These are phyloP conservation scores for Euura saliciscinereae DNA, from an alignment of 1,140 invertebrate genomes.

Conservation along the genomic window DNA sequence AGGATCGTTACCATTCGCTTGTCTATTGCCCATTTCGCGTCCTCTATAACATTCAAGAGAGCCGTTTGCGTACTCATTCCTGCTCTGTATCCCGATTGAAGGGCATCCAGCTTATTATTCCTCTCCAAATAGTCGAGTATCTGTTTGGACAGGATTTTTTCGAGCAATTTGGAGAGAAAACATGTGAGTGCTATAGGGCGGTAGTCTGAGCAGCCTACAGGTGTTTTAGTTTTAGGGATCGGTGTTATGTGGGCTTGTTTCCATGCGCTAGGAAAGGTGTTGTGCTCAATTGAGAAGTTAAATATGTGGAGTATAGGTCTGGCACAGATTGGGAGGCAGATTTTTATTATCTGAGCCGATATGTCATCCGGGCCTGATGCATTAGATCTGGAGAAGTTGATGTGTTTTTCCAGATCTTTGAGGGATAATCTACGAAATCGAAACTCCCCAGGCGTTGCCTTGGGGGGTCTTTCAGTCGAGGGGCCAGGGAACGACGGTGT, in stretches of 20 bases:
- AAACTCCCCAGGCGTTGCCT: neutral
- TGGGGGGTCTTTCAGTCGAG: neutral
- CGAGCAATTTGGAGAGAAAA: slow-evolving; percentile 8
- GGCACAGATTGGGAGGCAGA: slow-evolving; percentile 2
- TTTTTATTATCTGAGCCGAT: neutral
- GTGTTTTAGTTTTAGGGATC: neutral
- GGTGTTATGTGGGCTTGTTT: neutral
- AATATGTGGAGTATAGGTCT: slow-evolving; percentile 1
- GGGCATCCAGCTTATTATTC: neutral
- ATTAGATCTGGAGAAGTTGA: neutral
- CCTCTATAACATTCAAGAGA: slow-evolving; percentile 18
- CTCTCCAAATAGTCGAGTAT: neutral
- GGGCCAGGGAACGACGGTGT: too few relatives aligned
- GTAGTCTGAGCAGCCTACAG: neutral
- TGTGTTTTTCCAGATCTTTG: neutral
- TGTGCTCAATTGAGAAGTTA: neutral
- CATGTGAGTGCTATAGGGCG: slow-evolving; percentile 7
- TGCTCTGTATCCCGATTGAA: slow-evolving; percentile 7
- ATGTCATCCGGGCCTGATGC: neutral
- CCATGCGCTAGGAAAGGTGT: neutral
- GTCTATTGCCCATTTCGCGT: slow-evolving; percentile 19
- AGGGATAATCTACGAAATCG: neutral
- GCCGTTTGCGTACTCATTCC: slow-evolving; percentile 17
- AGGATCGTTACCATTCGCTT: slow-evolving; percentile 10
- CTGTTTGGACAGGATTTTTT: neutral